phyloP scores from a whole-genome alignment of 1,140 invertebrate genomes.

The Zaprionus vittiger region DNA sequence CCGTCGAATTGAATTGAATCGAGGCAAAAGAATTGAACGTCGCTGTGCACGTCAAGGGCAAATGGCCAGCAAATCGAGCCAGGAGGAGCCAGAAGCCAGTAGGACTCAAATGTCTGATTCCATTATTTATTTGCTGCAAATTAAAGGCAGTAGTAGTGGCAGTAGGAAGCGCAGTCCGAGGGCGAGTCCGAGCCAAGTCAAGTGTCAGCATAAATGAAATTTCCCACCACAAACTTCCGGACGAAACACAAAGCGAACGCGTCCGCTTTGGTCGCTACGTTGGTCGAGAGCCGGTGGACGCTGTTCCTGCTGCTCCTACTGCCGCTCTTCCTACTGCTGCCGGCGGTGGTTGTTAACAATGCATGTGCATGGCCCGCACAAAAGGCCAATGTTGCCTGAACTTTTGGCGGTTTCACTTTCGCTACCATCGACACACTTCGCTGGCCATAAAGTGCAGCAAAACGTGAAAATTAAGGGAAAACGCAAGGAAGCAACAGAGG shows the following conservation, averaged over 20 bases:
- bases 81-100: background rate
- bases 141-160: conserved; percentile 55
- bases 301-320: conserved; percentile 9
- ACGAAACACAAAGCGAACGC: conserved; percentile 32
- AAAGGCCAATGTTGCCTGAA: conserved; percentile 54
- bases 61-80: conserved; percentile 66
- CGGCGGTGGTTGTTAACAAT: conserved; percentile 64
- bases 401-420: conserved; percentile 72
- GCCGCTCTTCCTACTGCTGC: background rate
- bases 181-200: conserved; percentile 61
- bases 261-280: conserved; percentile 5
- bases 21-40: conserved; percentile 3
- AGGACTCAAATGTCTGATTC: conserved; percentile 64
- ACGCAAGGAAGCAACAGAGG: background rate
- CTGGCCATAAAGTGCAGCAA: conserved; percentile 50
- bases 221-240: conserved; percentile 81
- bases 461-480: conserved; percentile 40
- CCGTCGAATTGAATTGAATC: conserved; percentile 35
- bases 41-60: conserved; percentile 43
- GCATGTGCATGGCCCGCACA: conserved; percentile 67
- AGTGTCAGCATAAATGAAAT: conserved; percentile 83
- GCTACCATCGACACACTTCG: conserved; percentile 49
- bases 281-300: background rate
- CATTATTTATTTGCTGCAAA: conserved; percentile 81
- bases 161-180: conserved; percentile 2